Evolutionary conservation across 2,113 vertebrate genomes (phyloP).

Genomic region (Seriola dumerili): DNA sequence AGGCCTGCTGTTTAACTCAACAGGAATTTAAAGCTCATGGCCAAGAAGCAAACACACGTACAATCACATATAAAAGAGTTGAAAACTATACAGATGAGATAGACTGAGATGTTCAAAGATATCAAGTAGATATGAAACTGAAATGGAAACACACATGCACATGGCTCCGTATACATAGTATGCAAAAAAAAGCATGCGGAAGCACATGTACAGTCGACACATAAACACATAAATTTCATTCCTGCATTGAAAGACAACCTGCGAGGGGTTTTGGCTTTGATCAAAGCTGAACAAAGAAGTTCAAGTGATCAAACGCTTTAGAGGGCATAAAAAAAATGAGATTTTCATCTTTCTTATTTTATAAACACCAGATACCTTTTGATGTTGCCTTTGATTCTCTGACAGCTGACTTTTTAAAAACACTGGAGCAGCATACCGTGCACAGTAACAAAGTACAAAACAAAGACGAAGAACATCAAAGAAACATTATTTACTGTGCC

Average conservation of each 20-base stretch:
- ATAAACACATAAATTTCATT: neutral
- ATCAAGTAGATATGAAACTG: neutral
- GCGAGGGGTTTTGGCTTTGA: neutral
- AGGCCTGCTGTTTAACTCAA: constrained; percentile 7
- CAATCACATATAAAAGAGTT: neutral
- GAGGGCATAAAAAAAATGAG: neutral
- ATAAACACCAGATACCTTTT: neutral
- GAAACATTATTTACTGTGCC: neutral
- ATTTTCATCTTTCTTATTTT: too few relatives aligned
- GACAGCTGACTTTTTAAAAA: neutral
- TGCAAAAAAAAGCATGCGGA: neutral
- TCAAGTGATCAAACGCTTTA: neutral
- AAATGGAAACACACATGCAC: neutral
- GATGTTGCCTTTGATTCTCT: constrained; percentile 1
- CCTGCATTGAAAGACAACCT: neutral
- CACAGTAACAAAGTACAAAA: neutral
- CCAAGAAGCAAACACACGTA: neutral
- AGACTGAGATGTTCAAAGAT: neutral
- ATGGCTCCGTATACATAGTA: neutral
- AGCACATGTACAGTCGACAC: neutral
- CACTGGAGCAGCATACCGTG: neutral
- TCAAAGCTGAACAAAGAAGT: neutral
- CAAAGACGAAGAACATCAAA: neutral
- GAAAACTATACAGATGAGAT: neutral
- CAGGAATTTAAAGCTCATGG: constrained; percentile 21